Conservation (phyloP, 1,140 invertebrate species). For the Yoshiicerus persimilis region DNA sequence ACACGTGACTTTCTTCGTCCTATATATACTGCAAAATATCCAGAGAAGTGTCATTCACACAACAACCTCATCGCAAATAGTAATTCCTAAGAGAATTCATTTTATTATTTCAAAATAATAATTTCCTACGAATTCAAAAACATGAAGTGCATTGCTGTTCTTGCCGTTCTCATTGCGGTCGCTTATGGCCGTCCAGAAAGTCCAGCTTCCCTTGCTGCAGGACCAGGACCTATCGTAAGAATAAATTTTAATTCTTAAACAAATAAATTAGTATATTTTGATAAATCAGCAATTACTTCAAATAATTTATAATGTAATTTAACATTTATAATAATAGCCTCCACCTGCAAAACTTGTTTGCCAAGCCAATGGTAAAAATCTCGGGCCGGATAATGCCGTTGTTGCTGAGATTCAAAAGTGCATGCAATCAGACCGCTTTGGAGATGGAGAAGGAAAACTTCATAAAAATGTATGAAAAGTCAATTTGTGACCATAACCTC, state of each 20-base stretch:
- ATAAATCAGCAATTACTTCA: too few species aligned
- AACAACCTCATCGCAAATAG: too few species aligned
- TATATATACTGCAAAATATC: too few species aligned
- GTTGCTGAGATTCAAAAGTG: background rate
- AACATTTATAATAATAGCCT: background rate
- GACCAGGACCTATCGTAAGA: background rate
- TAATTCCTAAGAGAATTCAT: too few species aligned
- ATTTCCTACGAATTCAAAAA: too few species aligned
- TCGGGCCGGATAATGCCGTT: background rate
- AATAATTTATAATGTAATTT: too few species aligned
- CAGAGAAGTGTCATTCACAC: too few species aligned
- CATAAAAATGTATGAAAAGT: background rate
- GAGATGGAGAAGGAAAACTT: background rate
- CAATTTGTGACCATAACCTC: too few species aligned
- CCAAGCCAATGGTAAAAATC: background rate
- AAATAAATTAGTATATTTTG: too few species aligned
- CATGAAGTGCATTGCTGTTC: background rate
- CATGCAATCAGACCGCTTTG: background rate
- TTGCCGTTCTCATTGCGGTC: background rate
- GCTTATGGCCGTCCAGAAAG: background rate
- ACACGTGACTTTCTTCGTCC: too few species aligned
- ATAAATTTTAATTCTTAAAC: background rate
- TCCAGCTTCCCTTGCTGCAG: background rate
- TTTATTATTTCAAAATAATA: too few species aligned
- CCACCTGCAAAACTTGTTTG: background rate